Evolutionary conservation across 2,888 invertebrate genomes (phyloP).

Genomic region (Ommatoiulus sabulosus): DNA sequence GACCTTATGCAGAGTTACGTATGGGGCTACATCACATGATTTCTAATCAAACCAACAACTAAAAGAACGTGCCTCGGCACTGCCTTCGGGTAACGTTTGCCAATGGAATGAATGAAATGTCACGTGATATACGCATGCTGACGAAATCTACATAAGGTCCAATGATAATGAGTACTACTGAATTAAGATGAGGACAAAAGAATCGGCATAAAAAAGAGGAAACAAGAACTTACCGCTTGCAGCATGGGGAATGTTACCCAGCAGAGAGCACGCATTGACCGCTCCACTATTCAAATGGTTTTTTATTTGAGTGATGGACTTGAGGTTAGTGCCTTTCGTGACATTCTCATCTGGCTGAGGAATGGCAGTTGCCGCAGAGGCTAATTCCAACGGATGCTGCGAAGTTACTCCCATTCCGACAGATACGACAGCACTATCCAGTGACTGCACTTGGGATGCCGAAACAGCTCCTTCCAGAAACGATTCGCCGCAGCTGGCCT

Average conservation of each 20-base stretch:
- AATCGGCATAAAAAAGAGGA: background rate
- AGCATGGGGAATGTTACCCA: constrained; percentile 54
- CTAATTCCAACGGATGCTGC: background rate
- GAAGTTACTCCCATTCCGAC: constrained; percentile 48
- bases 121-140: no score
- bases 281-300: constrained; percentile 53
- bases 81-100: no score
- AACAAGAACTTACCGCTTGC: constrained; percentile 39
- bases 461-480: constrained; percentile 37
- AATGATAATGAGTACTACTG: no score
- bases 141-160: no score
- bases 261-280: constrained; percentile 31
- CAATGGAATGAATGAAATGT: no score
- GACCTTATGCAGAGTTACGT: no score
- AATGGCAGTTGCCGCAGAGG: background rate
- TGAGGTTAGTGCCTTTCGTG: constrained; percentile 27
- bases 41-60: no score
- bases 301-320: constrained; percentile 54
- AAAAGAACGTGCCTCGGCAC: no score
- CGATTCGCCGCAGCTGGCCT: background rate
- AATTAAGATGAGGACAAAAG: no score
- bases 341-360: background rate
- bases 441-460: constrained; percentile 49
- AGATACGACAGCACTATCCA: constrained; percentile 55
- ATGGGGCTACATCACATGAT: no score